phyloP scores from a whole-genome alignment of 2,113 vertebrate genomes.

The Felis catus region F.catus_Fca126_mat1.0 CM031421.1:18125001-18125500 shows the following conservation, averaged over 20 bases:
- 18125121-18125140: too few relatives aligned
- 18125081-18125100: too few relatives aligned
- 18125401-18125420: neutral
- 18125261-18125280: neutral
- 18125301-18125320: neutral
- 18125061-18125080: too few relatives aligned
- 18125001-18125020: too few relatives aligned
- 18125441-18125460: neutral
- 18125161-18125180: neutral
- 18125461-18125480: neutral
- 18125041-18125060: too few relatives aligned
- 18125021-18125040: too few relatives aligned
- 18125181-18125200: accelerated
- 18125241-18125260: neutral
- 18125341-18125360: neutral
- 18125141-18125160: too few relatives aligned
- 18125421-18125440: neutral
- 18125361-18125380: neutral
- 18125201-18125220: neutral
- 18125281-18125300: accelerated
- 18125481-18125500: neutral
- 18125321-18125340: neutral
- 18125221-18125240: neutral
- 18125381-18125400: neutral
- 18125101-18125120: too few relatives aligned